phyloP scores from a whole-genome alignment of 2,888 invertebrate genomes.

The Lepidocyrtoides sp. region DNA sequence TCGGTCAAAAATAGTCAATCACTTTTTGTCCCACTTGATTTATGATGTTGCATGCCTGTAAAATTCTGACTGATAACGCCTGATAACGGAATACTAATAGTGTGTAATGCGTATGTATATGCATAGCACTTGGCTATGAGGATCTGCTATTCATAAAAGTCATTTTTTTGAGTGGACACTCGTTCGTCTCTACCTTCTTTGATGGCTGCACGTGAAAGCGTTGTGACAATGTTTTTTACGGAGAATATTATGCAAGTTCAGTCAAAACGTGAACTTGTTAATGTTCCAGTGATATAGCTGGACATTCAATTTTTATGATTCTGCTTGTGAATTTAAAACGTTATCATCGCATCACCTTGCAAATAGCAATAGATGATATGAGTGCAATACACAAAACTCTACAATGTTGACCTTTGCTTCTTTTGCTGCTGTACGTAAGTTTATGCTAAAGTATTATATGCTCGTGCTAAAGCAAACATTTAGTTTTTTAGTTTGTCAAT shows the following conservation, averaged over 20 bases:
- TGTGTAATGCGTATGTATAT: background rate
- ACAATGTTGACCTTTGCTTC: background rate
- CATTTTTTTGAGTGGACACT: background rate
- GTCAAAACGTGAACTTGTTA: background rate
- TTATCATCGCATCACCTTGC: background rate
- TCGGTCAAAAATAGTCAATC: background rate
- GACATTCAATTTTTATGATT: background rate
- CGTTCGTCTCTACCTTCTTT: background rate
- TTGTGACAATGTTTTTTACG: background rate
- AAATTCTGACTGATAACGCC: background rate
- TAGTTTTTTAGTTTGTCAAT: background rate
- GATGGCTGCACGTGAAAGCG: constrained; percentile 13
- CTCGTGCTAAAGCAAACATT: background rate
- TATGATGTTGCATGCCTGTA: background rate
- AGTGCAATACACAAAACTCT: background rate
- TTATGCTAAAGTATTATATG: no score
- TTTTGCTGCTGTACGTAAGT: background rate
- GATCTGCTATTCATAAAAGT: constrained; percentile 1
- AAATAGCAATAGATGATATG: background rate
- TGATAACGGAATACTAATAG: background rate
- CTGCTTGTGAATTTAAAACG: background rate
- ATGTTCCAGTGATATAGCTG: background rate
- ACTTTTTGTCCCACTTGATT: background rate
- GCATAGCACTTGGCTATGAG: background rate
- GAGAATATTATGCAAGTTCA: background rate